Evolutionary conservation across 2,113 vertebrate genomes (phyloP).

Genomic region (Pholis gunnellus): DNA sequence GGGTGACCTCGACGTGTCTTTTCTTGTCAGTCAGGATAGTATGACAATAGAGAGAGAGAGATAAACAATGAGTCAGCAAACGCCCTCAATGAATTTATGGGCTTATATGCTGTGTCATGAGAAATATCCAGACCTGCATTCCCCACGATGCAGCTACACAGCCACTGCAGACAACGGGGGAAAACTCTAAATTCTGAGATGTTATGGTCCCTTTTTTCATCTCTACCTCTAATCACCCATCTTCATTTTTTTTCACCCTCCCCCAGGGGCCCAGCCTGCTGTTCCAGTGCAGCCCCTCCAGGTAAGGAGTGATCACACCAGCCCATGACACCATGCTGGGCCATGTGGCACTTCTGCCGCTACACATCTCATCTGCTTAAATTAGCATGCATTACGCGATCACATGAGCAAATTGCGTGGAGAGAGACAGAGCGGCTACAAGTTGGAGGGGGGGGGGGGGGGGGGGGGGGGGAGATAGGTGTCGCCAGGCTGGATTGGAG

Average conservation of each 20-base stretch:
- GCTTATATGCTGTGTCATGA: constrained; percentile 68
- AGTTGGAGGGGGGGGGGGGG: constrained; percentile 6
- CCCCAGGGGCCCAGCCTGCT: constrained; percentile 69
- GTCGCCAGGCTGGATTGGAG: constrained; percentile 33
- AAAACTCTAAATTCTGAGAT: constrained; percentile 6
- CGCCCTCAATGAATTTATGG: constrained; percentile 70
- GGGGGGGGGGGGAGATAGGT: constrained; percentile 31
- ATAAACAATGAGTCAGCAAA: constrained; percentile 81
- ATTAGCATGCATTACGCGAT: constrained; percentile 83
- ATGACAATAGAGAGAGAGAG: constrained; percentile 49
- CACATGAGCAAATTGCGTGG: constrained; percentile 63
- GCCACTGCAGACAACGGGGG: constrained; percentile 4
- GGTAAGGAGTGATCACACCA: constrained; percentile 77
- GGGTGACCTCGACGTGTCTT: constrained; percentile 65
- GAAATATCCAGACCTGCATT: constrained; percentile 46
- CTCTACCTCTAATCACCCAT: constrained; percentile 39
- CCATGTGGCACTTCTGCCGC: constrained; percentile 70
- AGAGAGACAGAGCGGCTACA: constrained; percentile 12
- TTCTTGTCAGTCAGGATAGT: constrained; percentile 66
- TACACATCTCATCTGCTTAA: constrained; percentile 83
- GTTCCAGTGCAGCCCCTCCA: constrained; percentile 62
- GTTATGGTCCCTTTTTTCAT: constrained; percentile 43
- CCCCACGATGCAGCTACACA: constrained; percentile 9
- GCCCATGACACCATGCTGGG: constrained; percentile 77
- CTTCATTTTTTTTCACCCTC: constrained; percentile 25